Evolutionary conservation across 2,888 invertebrate species (phyloP).

Genomic region (Melanostoma scalare): DNA sequence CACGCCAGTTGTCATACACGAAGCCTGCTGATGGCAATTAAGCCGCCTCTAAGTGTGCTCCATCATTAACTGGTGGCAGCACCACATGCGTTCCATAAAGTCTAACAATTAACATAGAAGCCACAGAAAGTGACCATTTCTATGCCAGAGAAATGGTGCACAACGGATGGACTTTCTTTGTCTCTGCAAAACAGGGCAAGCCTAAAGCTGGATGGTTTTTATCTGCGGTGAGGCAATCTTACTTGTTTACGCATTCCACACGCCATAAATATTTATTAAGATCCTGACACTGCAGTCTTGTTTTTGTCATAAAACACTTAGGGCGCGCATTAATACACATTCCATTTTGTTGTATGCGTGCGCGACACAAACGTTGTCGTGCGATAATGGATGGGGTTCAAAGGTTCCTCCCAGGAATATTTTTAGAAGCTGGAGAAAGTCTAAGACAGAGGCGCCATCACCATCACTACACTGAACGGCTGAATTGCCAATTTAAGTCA

Average conservation of each 20-base stretch:
- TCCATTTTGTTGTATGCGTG: slow-evolving; percentile 29
- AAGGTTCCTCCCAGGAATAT: slow-evolving; percentile 53
- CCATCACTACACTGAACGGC: no score
- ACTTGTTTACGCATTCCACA: slow-evolving; percentile 71
- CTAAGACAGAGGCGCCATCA: slow-evolving; percentile 53
- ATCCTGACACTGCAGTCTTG: slow-evolving; percentile 65
- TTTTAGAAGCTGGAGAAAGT: slow-evolving; percentile 70
- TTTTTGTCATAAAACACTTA: slow-evolving; percentile 71
- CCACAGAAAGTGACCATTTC: slow-evolving; percentile 64
- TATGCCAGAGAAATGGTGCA: slow-evolving; percentile 57
- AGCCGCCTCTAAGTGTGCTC: slow-evolving; percentile 48
- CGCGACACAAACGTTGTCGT: slow-evolving; percentile 47
- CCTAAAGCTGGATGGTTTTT: background rate
- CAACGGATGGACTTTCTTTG: slow-evolving; percentile 63
- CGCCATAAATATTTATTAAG: slow-evolving; percentile 73
- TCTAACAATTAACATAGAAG: no score
- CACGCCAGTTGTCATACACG: slow-evolving; percentile 61
- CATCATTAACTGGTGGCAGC: slow-evolving; percentile 50
- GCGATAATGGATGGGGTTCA: slow-evolving; percentile 69
- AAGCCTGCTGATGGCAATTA: slow-evolving; percentile 70
- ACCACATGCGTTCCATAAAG: slow-evolving; percentile 32
- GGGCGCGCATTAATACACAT: slow-evolving; percentile 48
- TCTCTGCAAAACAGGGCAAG: slow-evolving; percentile 28
- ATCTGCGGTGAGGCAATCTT: slow-evolving; percentile 39
- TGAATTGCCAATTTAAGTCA: slow-evolving; percentile 68